Percentiles rank a stretch among this genome's conserved stretches.
Conservation (phyloP, 2,113 vertebrate genomes). For the Parotia lawesii region DNA sequence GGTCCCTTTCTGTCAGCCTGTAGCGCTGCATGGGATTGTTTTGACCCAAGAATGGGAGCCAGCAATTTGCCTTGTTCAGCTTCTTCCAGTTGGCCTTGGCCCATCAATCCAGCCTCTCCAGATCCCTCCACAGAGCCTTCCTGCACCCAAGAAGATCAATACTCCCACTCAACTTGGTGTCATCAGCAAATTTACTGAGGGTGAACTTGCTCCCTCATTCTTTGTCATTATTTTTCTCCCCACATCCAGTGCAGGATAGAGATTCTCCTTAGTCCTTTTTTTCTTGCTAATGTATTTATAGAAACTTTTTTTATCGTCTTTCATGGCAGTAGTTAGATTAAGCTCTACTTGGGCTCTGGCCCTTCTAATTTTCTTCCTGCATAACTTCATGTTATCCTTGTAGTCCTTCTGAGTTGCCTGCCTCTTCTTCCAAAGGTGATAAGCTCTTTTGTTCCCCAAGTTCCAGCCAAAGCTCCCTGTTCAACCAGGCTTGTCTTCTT, state of each 20-base stretch:
- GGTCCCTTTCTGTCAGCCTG: no score
- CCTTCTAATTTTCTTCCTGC: background rate
- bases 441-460: background rate
- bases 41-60: background rate
- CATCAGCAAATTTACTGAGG: background rate
- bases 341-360: background rate
- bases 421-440: background rate
- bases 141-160: background rate
- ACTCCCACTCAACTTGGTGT: no score
- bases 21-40: background rate
- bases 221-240: background rate
- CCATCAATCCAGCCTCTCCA: background rate
- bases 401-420: background rate
- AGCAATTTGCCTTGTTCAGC: background rate
- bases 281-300: background rate
- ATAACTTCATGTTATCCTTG: background rate
- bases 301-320: background rate
- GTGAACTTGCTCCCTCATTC: background rate
- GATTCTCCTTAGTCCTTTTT: background rate
- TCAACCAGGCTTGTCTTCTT: background rate
- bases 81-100: background rate
- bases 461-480: background rate
- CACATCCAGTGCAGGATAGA: background rate
- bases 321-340: background rate
- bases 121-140: background rate